phyloP scores from a whole-genome alignment of 2,113 vertebrate species.

The Caloenas nicobarica region DNA sequence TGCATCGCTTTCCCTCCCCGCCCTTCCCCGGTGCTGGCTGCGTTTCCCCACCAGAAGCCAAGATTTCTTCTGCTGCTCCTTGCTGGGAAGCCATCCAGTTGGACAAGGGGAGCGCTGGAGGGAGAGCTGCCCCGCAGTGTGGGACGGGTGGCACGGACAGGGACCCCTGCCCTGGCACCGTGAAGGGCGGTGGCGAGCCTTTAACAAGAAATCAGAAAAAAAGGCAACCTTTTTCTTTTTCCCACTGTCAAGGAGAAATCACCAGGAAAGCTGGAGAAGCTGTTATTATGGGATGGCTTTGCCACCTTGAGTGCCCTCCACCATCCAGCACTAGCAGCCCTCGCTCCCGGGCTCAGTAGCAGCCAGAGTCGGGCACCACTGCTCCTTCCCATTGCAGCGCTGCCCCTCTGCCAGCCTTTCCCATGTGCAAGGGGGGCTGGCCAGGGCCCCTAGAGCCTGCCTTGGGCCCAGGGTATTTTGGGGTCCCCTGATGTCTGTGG shows the following conservation, averaged over 20 bases:
- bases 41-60: slow-evolving; percentile 32
- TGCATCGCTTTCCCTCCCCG: neutral
- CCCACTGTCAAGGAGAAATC: rapidly evolving
- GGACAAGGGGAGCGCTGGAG: neutral
- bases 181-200: rapidly evolving
- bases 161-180: neutral
- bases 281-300: neutral
- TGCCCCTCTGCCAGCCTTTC: neutral
- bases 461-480: rapidly evolving
- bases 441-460: neutral
- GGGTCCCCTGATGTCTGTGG: neutral
- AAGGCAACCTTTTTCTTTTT: neutral
- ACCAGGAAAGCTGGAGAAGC: neutral
- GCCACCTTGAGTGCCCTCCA: neutral
- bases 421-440: neutral
- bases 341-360: neutral
- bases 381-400: neutral
- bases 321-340: neutral
- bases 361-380: neutral
- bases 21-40: slow-evolving; percentile 22
- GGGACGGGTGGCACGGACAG: neutral
- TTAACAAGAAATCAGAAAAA: neutral
- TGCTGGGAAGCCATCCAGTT: slow-evolving; percentile 27
- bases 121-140: neutral
- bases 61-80: slow-evolving; percentile 56